A percentile compares a stretch with the other conserved stretches of the same genome.
phyloP scores from a whole-genome alignment of 2,888 invertebrate species.

The Cetonia aurata region DNA sequence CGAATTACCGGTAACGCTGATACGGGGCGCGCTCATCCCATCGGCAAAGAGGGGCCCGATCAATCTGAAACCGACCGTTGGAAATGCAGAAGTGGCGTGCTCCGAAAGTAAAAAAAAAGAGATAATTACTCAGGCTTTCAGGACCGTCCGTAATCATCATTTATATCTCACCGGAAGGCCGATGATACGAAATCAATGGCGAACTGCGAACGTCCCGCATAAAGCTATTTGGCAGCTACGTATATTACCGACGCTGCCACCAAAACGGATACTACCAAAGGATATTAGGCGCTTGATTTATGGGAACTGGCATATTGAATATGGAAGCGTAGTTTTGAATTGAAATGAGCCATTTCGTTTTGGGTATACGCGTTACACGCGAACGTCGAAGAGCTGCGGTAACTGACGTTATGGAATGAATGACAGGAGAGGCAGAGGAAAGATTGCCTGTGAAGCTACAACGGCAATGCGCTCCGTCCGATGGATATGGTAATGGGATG shows the following conservation, averaged over 20 bases:
- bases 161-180: not conserved
- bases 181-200: conserved; percentile 11
- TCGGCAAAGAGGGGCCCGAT: conserved; percentile 87
- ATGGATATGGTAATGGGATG: conserved; percentile 29
- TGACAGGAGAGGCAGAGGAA: conserved; percentile 1
- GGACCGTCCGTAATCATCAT: conserved; percentile 11
- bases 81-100: conserved; percentile 3
- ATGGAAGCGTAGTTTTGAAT: conserved; percentile 29
- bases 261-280: conserved; percentile 34
- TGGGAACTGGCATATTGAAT: conserved; percentile 34
- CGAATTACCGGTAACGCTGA: conserved; percentile 81
- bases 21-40: conserved; percentile 86
- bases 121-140: conserved; percentile 4
- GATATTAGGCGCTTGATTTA: conserved; percentile 35
- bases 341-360: conserved; percentile 28
- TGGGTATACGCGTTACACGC: not conserved
- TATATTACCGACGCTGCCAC: not conserved
- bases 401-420: not conserved
- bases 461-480: not conserved
- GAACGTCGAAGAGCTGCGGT: conserved; percentile 8
- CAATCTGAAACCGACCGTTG: conserved; percentile 67
- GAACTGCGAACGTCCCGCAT: not conserved
- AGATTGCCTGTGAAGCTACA: conserved; percentile 9
- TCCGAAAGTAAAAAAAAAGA: not conserved
- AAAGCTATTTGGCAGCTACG: not conserved